Evolutionary conservation across 2,113 vertebrate species (phyloP).

Genomic region (Limnothrissa miodon): DNA sequence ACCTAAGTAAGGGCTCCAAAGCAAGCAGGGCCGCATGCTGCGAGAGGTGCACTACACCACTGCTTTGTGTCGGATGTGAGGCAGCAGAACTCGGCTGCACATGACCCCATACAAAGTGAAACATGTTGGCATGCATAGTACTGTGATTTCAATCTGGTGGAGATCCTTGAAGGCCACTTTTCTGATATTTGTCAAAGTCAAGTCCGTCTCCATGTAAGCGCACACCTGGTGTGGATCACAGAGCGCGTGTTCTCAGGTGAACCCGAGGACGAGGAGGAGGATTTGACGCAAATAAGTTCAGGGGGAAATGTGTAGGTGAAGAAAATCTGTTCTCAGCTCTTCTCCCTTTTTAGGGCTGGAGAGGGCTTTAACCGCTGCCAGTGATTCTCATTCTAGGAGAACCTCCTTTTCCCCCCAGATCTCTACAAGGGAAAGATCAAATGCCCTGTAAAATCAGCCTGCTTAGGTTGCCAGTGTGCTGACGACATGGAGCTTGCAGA

Average conservation of each 20-base stretch:
- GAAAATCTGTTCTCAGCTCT: neutral
- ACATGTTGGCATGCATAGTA: neutral
- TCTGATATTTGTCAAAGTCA: conserved; percentile 10
- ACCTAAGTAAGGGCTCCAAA: conserved; percentile 61
- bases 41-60: neutral
- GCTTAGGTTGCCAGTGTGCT: neutral
- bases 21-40: neutral
- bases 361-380: neutral
- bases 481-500: neutral
- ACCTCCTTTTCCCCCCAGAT: neutral
- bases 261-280: neutral
- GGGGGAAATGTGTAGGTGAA: neutral
- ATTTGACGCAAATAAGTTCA: neutral
- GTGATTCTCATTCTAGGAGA: conserved; percentile 1
- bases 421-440: neutral
- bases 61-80: neutral
- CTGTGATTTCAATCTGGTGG: neutral
- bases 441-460: neutral
- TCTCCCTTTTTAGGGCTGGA: neutral
- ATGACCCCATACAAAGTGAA: neutral
- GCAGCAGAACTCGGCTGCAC: neutral
- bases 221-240: conserved; percentile 7
- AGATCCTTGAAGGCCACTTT: conserved; percentile 11
- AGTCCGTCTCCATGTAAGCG: neutral
- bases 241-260: neutral